phyloP scores from a whole-genome alignment of 2,888 invertebrate species.

The Heteromurus nitidus region DNA sequence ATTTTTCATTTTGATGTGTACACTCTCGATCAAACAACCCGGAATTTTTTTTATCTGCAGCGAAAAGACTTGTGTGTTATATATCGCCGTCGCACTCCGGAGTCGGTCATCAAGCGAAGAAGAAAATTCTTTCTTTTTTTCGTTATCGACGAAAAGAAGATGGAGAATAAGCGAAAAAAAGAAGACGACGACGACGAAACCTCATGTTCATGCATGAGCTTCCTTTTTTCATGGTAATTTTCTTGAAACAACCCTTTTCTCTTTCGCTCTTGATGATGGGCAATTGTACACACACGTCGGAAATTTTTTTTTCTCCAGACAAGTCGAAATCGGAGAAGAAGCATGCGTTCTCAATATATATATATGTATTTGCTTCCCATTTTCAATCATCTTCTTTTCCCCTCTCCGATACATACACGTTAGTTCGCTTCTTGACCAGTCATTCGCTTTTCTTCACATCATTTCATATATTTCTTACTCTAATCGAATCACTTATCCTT shows the following conservation, averaged over 20 bases:
- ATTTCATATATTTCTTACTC: too few relatives aligned
- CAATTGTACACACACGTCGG: slow-evolving; percentile 6
- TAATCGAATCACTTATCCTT: too few relatives aligned
- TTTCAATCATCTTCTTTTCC: slow-evolving; percentile 51
- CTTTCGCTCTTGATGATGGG: slow-evolving; percentile 12
- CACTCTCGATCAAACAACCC: too few relatives aligned
- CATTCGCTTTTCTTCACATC: too few relatives aligned
- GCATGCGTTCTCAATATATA: not conserved
- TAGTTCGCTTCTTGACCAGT: slow-evolving; percentile 7
- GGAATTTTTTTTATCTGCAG: too few relatives aligned
- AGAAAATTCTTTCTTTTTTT: too few relatives aligned
- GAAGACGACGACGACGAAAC: slow-evolving; percentile 11
- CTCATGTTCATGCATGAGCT: slow-evolving; percentile 68
- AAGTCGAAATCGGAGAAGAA: slow-evolving; percentile 3
- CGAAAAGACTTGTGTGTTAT: too few relatives aligned
- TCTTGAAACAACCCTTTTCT: slow-evolving; percentile 58
- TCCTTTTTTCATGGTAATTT: slow-evolving; percentile 70
- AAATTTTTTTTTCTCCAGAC: not conserved
- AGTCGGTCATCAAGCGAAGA: not conserved
- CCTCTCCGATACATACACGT: not conserved
- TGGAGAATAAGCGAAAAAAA: slow-evolving; percentile 12
- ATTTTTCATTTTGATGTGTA: slow-evolving; percentile 28
- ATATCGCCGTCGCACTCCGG: too few relatives aligned
- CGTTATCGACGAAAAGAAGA: slow-evolving; percentile 18
- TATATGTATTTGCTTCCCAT: slow-evolving; percentile 19